Evolutionary conservation across 37 sponge, comb jelly and placozoan genomes (phyloP).

Genomic region (Ephydatia muelleri): DNA sequence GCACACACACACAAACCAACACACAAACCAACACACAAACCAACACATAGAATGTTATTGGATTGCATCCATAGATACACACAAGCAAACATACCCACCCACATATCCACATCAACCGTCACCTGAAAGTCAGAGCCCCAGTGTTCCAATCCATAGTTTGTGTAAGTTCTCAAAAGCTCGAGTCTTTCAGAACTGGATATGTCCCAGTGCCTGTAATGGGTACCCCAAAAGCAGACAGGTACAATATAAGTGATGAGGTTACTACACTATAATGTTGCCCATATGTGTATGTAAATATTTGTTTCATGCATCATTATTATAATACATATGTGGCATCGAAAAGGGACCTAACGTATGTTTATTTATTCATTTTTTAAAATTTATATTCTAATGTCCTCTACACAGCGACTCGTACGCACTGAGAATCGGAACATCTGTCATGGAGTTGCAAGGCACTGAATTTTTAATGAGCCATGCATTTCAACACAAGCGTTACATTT

Average conservation of each 20-base stretch:
- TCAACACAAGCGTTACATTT: too few species aligned
- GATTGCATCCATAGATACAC: too few species aligned
- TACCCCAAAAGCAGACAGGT: not conserved
- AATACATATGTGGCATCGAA: too few species aligned
- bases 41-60: not conserved
- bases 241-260: not conserved
- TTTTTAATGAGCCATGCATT: too few species aligned
- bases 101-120: too few species aligned
- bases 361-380: too few species aligned
- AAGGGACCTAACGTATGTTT: too few species aligned
- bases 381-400: too few species aligned
- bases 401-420: too few species aligned
- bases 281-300: not conserved
- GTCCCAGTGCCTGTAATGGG: constrained; percentile 81
- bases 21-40: not conserved
- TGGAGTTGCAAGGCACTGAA: too few species aligned
- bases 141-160: constrained; percentile 91
- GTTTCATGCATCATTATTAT: too few species aligned
- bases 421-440: too few species aligned
- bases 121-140: constrained; percentile 93
- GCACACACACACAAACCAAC: not conserved
- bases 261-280: not conserved
- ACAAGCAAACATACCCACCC: not conserved
- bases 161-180: constrained; percentile 70
- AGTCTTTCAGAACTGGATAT: constrained; percentile 85